Base-by-base conservation (phyloP, 1,140 invertebrate species). In the Lepidurus couesii region DNA sequence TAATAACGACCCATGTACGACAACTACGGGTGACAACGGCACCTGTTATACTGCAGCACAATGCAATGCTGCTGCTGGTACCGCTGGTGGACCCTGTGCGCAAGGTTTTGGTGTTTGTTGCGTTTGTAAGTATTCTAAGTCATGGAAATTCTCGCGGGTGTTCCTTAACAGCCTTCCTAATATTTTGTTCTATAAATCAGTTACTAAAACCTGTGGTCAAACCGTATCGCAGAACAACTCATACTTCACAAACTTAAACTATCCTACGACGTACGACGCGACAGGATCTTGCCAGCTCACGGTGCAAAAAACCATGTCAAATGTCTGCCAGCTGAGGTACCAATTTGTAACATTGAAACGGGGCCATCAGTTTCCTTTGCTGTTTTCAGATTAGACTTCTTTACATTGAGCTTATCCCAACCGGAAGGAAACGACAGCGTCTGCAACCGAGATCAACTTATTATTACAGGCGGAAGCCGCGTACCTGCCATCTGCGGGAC, bases 231-330 rank as follows among this genome's bases (percentile, higher is more conserved):
- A 93, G 82, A 95, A 95, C 83, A 90, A 91, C 7, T 94, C 93
- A 0, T 93, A 93, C 83, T 95, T 95, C 82, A 92, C 94, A 7
- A 94, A 94, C 84, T 87, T 87, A 11, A 91, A 91, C 79, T 94
- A 92, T 85, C 93, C 93, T 1, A 88, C 89, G 10, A 83, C 87
- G 1, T 93, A 89, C 80, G 91, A 94, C 80, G 90, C 88, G 0
- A 92, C 92, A 0, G 91, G 92, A 7, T 93, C 92, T 11, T 95
- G 93, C 82, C 93, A 95, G 83, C 87, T 95, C 0, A 94, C 92
- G 0, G 85, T 95, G 13, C 84, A 92, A 47, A 95, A 95, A 84
- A 86, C 89, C 8, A 88, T 91, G 83, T 87, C 89, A 0, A 90
- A 92, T 81, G 89, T 95, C 10, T 95, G 93, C 82, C 93, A 95